Base-by-base conservation (phyloP, 1,140 invertebrate genomes). In the Proales similis region DNA sequence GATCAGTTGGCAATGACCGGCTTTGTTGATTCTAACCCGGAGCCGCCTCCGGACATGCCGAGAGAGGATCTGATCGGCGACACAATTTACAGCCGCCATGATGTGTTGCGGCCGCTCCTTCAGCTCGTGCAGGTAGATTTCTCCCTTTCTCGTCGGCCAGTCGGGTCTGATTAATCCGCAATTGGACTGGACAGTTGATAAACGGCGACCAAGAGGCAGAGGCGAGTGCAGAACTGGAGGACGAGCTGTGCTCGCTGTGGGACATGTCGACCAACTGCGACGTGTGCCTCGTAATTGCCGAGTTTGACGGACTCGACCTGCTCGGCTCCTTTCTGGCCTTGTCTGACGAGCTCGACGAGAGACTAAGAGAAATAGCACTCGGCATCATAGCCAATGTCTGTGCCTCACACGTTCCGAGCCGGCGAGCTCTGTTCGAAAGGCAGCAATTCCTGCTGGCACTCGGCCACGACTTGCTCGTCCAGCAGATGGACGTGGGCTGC, bases 191-290 rank as follows among this genome's bases (percentile, higher is more conserved):
- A 36, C 9, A 36, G 33, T 36, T 36, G 33, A 36, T 9, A 14
- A 36, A 19, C 14, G 51, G 45, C 7, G 36, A n/a, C 2, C n/a
- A 30, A 36, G 14, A 36, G 19, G 45, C 29, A 42, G 51, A 57
- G 20, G 45, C 45, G 30, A 42, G 22, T 12, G 20, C 19, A n/a
- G 51, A 57, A 4, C 45, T 57, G 29, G 51, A 57, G n/a, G 45
- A 57, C n/a, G 51, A 57, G 3, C 45, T 57, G 24, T 57, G 51
- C 24, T 36, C 39, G 27, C 19, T 57, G 32, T 57, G 51, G 51
- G 51, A 57, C 24, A 57, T 57, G 51, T 42, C 51, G 22, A 42
- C 45, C 4, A 42, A 57, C 39, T 42, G 32, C 29, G 51, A 57
- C 7, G 51, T 57, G 27, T 57, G 51, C n/a, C 11, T 26, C 29